phyloP scores from a whole-genome alignment of 2,888 invertebrate species.

The Hofmannophila pseudospretella region DNA sequence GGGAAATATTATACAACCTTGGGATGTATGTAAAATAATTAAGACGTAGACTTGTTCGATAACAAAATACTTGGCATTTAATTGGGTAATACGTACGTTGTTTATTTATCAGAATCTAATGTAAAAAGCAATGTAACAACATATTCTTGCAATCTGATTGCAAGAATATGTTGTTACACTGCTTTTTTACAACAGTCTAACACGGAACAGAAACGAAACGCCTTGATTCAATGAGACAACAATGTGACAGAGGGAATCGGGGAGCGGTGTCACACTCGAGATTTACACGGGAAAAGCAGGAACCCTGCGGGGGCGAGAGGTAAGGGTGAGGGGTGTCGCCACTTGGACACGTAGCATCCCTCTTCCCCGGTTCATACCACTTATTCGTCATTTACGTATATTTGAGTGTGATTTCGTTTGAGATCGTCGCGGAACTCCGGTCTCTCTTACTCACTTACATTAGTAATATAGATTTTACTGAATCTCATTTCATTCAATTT shows the following conservation, averaged over 20 bases:
- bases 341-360: conserved; percentile 66
- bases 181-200: too few relatives aligned
- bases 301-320: conserved; percentile 27
- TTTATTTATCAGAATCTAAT: too few relatives aligned
- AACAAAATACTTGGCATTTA: too few relatives aligned
- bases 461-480: conserved; percentile 59
- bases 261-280: conserved; percentile 59
- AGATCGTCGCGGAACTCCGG: conserved; percentile 53
- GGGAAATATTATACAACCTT: too few relatives aligned
- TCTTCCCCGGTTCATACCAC: conserved; percentile 40
- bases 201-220: conserved; percentile 42
- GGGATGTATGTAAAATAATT: too few relatives aligned
- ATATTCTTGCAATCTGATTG: too few relatives aligned
- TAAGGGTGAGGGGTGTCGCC: conserved; percentile 28
- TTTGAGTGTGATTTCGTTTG: conserved; percentile 72
- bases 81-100: too few relatives aligned
- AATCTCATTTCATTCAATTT: conserved; percentile 65
- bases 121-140: too few relatives aligned
- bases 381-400: conserved; percentile 72
- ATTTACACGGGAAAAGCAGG: conserved; percentile 50
- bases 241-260: conserved; percentile 39
- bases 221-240: conserved; percentile 39
- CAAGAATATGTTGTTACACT: too few relatives aligned
- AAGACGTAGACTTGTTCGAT: too few relatives aligned
- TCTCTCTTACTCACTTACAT: conserved; percentile 58